phyloP scores from a whole-genome alignment of 2,888 invertebrate species.

The Auanema sp. region DNA sequence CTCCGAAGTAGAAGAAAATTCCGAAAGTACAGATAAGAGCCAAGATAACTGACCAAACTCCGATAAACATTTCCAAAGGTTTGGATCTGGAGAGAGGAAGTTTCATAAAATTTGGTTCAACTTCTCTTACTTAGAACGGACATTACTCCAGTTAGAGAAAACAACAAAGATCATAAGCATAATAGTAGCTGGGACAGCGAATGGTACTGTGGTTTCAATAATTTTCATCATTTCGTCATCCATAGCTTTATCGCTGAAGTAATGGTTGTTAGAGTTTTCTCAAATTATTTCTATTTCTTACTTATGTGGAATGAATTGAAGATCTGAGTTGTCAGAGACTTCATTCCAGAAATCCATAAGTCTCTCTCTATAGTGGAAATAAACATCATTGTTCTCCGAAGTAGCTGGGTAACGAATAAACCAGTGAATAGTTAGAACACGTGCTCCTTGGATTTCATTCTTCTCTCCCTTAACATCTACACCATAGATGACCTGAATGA shows the following conservation, averaged over 20 bases:
- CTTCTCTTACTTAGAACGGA: constrained; percentile 43
- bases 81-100: constrained; percentile 46
- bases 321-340: constrained; percentile 49
- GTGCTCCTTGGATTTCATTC: constrained; percentile 61
- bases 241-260: constrained; percentile 61
- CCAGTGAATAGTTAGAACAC: constrained; percentile 62
- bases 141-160: constrained; percentile 54
- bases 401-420: constrained; percentile 55
- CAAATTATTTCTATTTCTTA: constrained; percentile 23
- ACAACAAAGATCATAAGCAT: constrained; percentile 60
- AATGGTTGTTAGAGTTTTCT: background rate
- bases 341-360: constrained; percentile 56
- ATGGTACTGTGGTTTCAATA: constrained; percentile 60
- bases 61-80: constrained; percentile 61
- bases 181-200: constrained; percentile 59
- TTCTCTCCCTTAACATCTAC: constrained; percentile 62
- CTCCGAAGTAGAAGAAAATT: constrained; percentile 56
- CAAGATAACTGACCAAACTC: constrained; percentile 59
- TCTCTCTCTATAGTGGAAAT: constrained; percentile 49
- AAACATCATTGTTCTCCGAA: constrained; percentile 48
- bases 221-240: constrained; percentile 63
- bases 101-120: no score
- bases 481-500: constrained; percentile 57
- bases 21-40: constrained; percentile 60
- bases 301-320: constrained; percentile 63